Percentiles rank a stretch among this genome's conserved stretches.
Evolutionary conservation across 2,113 vertebrate species (phyloP).

Genomic region (Rhabdomys dilectus): DNA sequence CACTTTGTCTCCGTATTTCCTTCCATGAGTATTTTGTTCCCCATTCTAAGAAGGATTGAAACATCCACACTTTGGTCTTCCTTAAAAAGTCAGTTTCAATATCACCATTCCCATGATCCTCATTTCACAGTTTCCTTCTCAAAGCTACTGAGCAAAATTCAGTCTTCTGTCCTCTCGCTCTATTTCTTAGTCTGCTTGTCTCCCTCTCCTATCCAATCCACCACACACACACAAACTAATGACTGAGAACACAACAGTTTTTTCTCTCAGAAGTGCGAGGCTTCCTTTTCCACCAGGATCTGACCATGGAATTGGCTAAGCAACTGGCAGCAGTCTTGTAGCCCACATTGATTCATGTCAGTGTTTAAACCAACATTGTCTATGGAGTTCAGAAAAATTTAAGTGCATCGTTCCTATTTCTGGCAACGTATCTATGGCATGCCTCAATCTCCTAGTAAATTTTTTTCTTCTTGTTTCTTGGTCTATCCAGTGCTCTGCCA

Average conservation of each 20-base stretch:
- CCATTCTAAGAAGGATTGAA: too few species aligned
- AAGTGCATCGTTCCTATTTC: neutral
- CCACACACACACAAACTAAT: neutral
- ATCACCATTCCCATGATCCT: neutral
- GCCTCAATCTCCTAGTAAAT: neutral
- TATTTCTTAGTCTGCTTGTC: neutral
- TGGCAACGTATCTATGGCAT: neutral
- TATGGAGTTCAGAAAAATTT: neutral
- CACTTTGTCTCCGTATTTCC: too few species aligned
- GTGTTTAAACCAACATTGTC: neutral
- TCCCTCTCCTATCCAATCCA: neutral
- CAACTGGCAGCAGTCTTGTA: neutral
- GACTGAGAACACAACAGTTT: neutral
- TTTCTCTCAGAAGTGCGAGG: neutral
- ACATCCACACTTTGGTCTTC: too few species aligned
- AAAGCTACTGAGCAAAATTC: neutral
- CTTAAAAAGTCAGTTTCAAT: neutral
- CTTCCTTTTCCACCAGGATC: neutral
- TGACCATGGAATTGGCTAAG: neutral
- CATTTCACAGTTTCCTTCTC: neutral
- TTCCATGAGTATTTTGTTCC: too few species aligned
- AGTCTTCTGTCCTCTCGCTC: too few species aligned
- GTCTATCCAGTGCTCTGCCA: neutral
- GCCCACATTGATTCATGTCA: neutral
- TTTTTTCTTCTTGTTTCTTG: neutral